These are phyloP conservation scores for Adineta ricciae DNA, from an alignment of 2,888 invertebrate genomes.

Conservation along the genomic window DNA sequence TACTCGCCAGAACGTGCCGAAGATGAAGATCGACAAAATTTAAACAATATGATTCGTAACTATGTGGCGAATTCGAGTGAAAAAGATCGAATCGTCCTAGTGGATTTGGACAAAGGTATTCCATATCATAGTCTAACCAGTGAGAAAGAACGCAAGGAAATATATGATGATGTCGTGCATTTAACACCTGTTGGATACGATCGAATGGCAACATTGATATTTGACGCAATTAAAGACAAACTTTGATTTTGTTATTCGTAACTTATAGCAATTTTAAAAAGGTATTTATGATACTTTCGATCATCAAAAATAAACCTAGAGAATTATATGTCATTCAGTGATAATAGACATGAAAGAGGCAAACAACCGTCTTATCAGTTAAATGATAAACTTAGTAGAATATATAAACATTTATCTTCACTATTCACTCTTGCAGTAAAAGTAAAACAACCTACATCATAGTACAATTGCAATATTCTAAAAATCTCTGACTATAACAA, in stretches of 20 bases:
- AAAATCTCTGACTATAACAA: too few species aligned
- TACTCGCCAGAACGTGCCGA: not conserved
- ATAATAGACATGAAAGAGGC: too few species aligned
- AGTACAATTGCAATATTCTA: too few species aligned
- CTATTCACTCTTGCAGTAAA: too few species aligned
- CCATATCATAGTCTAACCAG: not conserved
- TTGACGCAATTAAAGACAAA: not conserved
- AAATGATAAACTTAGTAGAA: too few species aligned
- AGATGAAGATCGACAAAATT: not conserved
- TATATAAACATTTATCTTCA: too few species aligned
- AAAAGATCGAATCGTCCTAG: not conserved
- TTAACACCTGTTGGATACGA: not conserved
- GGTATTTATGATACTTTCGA: too few species aligned
- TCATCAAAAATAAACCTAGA: too few species aligned
- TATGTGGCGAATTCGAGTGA: not conserved
- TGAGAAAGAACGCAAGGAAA: not conserved
- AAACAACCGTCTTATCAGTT: too few species aligned
- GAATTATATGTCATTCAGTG: too few species aligned
- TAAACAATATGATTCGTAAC: not conserved
- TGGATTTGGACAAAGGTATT: not conserved
- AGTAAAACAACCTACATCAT: too few species aligned
- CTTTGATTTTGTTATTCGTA: not conserved
- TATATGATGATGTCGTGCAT: not conserved
- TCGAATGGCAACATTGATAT: not conserved
- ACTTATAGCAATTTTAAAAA: too few species aligned